Base-by-base conservation (phyloP, 2,888 invertebrate species). In the Drosophila neoperkinsi region DNA sequence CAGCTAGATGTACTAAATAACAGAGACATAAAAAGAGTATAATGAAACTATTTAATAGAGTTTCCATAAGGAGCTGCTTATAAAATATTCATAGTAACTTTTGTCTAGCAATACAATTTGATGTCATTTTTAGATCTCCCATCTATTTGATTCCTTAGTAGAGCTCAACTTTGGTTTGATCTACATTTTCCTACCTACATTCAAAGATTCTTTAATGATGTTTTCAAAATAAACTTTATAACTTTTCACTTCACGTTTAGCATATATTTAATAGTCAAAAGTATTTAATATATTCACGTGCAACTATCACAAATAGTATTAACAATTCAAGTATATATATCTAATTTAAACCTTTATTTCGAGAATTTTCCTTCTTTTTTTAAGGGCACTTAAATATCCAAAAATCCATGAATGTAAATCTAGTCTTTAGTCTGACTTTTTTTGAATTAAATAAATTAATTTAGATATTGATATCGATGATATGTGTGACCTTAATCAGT, bases 241-340 rank as follows among this genome's bases (percentile, higher is more conserved):
- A 6, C n/a, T 46, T 21, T 46, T 21, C 13, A 46, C 21, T 13
- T 13, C 3, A 21, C 7, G 13, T 16, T 13, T 13, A 13, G 13
- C 21, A 13, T 13, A 4, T 7, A 21, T 21, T 46, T 21, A 46
- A 46, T 46, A 4, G 4, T 1, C 4, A 4, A 16, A 2, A 13
- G 1, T 21, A 11, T 25, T 46, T 13, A 3, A 46, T 7, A 6
- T 6, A 21, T 21, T 21, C 21, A 13, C 0, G 13, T 21, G 2
- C 7, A 21, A 1, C 21, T 11, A 46, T 46, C 46, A 46, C 13
- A 4, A 21, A 13, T 13, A 46, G 3, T 7, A 46, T 41, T 43
- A 11, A n/a, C 11, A 0, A 11, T 11, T n/a, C 3, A 6, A 13
- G 13, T 11, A 13, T 7, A 16, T 4, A 21, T 0, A 21, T 25